Conservation (phyloP, 2,888 invertebrate species). For the Achlya flavicornis region DNA sequence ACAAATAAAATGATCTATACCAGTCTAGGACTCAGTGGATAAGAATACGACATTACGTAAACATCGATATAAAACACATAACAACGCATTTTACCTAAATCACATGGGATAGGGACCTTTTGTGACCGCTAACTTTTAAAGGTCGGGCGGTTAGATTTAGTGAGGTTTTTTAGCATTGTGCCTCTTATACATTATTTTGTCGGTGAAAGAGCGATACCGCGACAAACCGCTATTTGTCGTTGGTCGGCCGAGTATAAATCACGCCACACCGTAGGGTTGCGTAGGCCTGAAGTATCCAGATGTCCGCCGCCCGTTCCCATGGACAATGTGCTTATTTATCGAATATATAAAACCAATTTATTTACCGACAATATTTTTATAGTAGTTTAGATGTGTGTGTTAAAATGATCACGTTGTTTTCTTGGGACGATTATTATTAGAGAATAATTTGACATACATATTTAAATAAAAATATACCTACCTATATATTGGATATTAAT, state of each 20-base stretch:
- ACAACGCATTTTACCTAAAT: conserved; percentile 18
- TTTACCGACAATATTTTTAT: background rate
- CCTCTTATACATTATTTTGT: conserved; percentile 69
- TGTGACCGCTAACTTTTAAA: conserved; percentile 35
- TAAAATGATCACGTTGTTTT: background rate
- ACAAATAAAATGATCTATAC: conserved; percentile 5
- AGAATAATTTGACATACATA: too few species aligned
- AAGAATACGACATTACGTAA: background rate
- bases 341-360: conserved; percentile 10
- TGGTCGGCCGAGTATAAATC: conserved; percentile 73
- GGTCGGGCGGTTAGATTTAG: conserved; percentile 27
- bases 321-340: conserved; percentile 40
- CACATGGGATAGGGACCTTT: conserved; percentile 19
- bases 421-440: background rate
- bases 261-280: conserved; percentile 64
- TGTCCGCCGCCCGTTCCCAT: conserved; percentile 31
- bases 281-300: conserved; percentile 31
- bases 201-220: conserved; percentile 73
- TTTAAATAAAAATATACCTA: too few species aligned
- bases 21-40: background rate
- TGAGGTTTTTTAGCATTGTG: conserved; percentile 49
- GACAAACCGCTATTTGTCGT: conserved; percentile 82
- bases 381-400: background rate
- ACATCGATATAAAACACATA: conserved; percentile 4
- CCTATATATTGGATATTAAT: too few species aligned